Evolutionary conservation across 2,797 vertebrate genomes (phyloP), one percentile per base, ranked within the genome.

Genomic region (Anisognathus igniventris): DNA sequence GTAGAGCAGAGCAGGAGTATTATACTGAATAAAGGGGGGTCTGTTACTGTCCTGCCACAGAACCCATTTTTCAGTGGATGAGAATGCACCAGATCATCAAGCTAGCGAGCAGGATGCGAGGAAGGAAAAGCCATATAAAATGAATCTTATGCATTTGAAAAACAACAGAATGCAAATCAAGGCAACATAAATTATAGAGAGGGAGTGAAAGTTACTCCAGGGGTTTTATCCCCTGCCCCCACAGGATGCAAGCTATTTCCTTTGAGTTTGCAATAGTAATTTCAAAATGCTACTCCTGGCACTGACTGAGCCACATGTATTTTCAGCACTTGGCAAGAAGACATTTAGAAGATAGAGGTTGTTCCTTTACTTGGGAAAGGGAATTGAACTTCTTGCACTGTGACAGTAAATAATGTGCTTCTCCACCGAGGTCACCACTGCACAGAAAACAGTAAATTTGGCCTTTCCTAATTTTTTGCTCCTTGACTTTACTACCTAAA

Each of bases 221-320:
- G 64, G 88, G 60, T 51, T 92, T 88, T 85, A 44, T 54, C 28
- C 62, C 74, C 93, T 93, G 33, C 86, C 90, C 88, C 86, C 77
- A 86, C 94, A 95, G 95, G 94, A 96, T 96, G 94, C 84, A 93
- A 89, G 74, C 39, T 40, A 82, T 91, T 96, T 95, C 93, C 95
- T 95, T 92, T 94, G 86, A 91, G 80, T 95, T 95, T 74, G 81
- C 84, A 80, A 85, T 65, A 85, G 93, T 28, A 87, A 61, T 95
- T 95, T 96, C 77, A 91, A 92, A 91, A 93, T 67, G 68, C 71
- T 93, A 64, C 95, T 95, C 93, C 93, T 95, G 95, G 94, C 95
- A 92, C 86, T 31, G 35, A 61, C 67, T 71, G 74, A 92, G 51
- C 68, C 27, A 42, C 53, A 37, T 94, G 86, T 92, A 94, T 94